These are phyloP conservation scores for Tapirus indicus DNA, from an alignment of 2,797 vertebrate genomes.

Conservation along the genomic window DNA sequence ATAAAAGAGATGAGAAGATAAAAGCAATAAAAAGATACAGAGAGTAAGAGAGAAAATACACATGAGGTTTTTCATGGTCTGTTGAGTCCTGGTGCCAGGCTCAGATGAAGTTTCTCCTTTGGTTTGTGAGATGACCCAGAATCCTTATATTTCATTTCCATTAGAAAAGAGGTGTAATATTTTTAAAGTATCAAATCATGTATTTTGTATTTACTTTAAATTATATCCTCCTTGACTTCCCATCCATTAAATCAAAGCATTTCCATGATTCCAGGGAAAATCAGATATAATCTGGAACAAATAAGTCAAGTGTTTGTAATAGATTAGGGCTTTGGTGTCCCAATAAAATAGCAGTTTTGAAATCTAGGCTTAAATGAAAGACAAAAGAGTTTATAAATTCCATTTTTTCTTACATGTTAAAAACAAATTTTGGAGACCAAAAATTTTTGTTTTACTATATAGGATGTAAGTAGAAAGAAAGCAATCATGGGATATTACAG, in stretches of 20 bases:
- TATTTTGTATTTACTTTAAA: neutral
- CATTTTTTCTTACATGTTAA: neutral
- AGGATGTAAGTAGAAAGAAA: neutral
- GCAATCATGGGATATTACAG: neutral
- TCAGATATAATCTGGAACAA: neutral
- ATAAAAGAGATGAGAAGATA: neutral
- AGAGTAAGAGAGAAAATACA: neutral
- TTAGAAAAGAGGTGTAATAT: neutral
- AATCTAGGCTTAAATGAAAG: neutral
- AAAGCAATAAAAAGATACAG: neutral
- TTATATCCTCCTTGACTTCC: neutral
- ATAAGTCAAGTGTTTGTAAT: neutral
- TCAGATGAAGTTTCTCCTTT: neutral
- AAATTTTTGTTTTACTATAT: neutral
- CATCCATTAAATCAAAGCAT: neutral
- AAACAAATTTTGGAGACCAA: neutral
- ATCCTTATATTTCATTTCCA: neutral
- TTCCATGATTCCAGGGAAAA: neutral
- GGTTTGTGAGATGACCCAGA: neutral
- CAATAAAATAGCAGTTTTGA: neutral
- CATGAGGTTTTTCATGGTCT: neutral
- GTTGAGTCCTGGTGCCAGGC: neutral
- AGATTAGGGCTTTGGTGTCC: neutral
- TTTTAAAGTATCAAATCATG: neutral
- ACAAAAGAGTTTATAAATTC: neutral